Evolutionary conservation across 2,888 invertebrate genomes (phyloP).

Genomic region (Ophion costatus): DNA sequence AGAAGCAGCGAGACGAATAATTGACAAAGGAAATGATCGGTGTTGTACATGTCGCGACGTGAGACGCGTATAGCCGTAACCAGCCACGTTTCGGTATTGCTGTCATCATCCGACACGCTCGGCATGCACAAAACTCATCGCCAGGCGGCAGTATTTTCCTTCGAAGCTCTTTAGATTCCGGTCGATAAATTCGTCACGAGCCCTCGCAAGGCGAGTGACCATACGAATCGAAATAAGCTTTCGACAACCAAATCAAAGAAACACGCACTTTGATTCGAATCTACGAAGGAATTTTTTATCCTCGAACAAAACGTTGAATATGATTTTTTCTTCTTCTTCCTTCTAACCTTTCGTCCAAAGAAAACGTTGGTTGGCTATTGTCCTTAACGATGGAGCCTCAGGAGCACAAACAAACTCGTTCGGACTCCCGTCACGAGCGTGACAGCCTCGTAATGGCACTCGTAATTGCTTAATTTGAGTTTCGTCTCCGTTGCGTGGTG

Average conservation of each 20-base stretch:
- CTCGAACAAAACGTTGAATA: not conserved
- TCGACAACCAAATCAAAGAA: not conserved
- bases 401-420: conserved; percentile 27
- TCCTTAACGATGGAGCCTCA: conserved; percentile 18
- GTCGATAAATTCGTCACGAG: not conserved
- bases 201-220: too few species aligned
- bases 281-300: not conserved
- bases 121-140: conserved; percentile 16
- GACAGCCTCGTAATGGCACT: conserved; percentile 74
- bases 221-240: not conserved
- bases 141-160: not conserved
- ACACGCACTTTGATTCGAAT: not conserved
- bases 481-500: conserved; percentile 64
- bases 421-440: conserved; percentile 61
- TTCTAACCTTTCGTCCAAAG: not conserved
- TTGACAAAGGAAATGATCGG: conserved; percentile 46
- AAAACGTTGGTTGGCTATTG: conserved; percentile 31
- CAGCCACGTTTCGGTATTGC: conserved; percentile 20
- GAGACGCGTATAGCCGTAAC: conserved; percentile 12
- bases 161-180: not conserved
- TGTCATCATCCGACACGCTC: conserved; percentile 41
- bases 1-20: conserved; percentile 23
- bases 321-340: not conserved
- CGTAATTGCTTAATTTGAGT: conserved; percentile 79
- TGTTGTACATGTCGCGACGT: conserved; percentile 33